Percentiles rank a stretch among this genome's conserved stretches.
Conservation (phyloP, 2,113 vertebrate genomes). For the Gobiocypris rarus region DNA sequence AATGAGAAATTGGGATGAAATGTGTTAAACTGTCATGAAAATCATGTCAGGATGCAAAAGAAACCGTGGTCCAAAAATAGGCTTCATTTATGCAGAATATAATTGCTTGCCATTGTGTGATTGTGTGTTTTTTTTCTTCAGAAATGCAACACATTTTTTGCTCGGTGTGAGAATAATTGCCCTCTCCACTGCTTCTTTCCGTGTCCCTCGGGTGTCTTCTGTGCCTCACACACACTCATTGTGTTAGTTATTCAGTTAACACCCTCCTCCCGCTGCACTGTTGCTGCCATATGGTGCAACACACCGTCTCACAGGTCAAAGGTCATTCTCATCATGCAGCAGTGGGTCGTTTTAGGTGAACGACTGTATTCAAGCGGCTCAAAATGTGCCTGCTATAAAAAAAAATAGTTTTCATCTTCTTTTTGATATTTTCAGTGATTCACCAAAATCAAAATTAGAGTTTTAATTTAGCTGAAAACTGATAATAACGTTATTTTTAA, state of each 20-base stretch:
- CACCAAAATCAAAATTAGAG: no score
- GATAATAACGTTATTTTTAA: no score
- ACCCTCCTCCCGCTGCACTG: conserved; percentile 49
- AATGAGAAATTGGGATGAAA: background rate
- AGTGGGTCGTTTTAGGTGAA: background rate
- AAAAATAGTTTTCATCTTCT: background rate
- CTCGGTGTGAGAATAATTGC: conserved; percentile 44
- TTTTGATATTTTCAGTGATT: background rate
- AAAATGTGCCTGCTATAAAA: background rate
- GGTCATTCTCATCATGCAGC: conserved; percentile 66
- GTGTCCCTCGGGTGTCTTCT: conserved; percentile 41
- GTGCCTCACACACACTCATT: conserved; percentile 42
- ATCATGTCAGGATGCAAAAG: background rate
- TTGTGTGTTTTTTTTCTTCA: background rate
- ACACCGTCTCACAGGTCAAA: conserved; percentile 61
- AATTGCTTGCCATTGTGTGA: background rate
- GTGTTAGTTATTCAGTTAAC: conserved; percentile 46
- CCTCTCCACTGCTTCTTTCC: conserved; percentile 33
- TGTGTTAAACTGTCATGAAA: background rate
- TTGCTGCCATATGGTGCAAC: conserved; percentile 73
- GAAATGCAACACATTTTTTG: conserved; percentile 31
- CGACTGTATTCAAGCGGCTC: background rate
- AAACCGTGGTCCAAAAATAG: background rate
- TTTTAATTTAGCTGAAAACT: no score
- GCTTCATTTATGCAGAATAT: background rate